Percentiles rank a stretch among this genome's conserved stretches.
These are phyloP conservation scores for Dioctria rufipes DNA, from an alignment of 2,888 invertebrate species.

Conservation along the genomic window DNA sequence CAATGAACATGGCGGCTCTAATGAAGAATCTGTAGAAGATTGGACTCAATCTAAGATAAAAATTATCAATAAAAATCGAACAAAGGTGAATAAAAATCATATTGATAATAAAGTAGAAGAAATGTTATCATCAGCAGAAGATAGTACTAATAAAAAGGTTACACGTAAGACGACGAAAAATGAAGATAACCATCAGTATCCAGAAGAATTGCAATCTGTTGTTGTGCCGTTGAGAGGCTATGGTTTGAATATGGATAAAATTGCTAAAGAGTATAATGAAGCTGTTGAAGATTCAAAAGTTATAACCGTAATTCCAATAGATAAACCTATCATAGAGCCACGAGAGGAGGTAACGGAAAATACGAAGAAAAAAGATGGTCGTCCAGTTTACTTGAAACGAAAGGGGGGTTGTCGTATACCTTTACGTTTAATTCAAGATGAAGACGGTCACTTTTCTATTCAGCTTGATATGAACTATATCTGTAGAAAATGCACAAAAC, in stretches of 20 bases:
- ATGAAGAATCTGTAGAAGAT: neutral
- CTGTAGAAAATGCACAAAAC: conserved; percentile 33
- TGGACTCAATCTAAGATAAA: neutral
- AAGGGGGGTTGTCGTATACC: conserved; percentile 11
- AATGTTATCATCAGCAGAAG: neutral
- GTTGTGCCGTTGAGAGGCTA: neutral
- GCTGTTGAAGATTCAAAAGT: conserved; percentile 7
- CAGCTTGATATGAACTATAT: conserved; percentile 44
- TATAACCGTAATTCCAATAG: neutral
- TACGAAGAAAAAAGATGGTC: neutral
- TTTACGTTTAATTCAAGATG: conserved; percentile 24
- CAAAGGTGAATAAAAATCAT: too few relatives aligned
- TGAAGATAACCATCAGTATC: neutral
- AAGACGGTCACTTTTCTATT: conserved; percentile 15
- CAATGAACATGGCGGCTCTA: neutral
- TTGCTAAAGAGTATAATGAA: conserved; percentile 16
- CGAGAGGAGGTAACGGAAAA: neutral
- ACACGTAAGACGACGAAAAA: too few relatives aligned
- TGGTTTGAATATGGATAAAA: conserved; percentile 14
- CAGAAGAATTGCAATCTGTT: neutral
- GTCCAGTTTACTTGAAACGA: neutral
- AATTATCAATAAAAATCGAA: neutral
- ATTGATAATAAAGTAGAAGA: too few relatives aligned
- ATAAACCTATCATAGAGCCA: neutral
- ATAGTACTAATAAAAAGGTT: too few relatives aligned